A percentile compares a stretch with the other conserved stretches of the same genome.
Evolutionary conservation across 92 coral and sea anemone species (phyloP).

Genomic region (Palythoa grandiflora): DNA sequence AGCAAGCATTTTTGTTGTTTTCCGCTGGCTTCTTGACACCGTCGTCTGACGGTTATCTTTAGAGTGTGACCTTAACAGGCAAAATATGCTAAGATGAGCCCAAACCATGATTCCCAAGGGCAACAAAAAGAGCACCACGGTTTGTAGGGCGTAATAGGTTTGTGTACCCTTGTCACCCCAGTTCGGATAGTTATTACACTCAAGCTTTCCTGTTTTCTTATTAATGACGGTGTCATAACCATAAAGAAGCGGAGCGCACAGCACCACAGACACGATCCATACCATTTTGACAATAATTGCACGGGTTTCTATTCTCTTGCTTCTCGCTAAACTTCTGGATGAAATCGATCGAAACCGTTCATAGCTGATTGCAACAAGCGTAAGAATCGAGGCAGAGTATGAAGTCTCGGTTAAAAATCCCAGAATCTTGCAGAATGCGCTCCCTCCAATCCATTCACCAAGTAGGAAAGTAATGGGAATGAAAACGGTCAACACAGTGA

Average conservation of each 20-base stretch:
- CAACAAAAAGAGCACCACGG: conserved; percentile 71
- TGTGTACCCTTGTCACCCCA: conserved; percentile 88
- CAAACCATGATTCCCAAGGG: conserved; percentile 85
- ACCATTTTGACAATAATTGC: conserved; percentile 74
- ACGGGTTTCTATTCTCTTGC: conserved; percentile 74
- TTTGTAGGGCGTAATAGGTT: conserved; percentile 77
- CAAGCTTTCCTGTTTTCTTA: conserved; percentile 48
- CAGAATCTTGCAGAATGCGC: conserved; percentile 77
- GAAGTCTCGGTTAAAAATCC: conserved; percentile 82
- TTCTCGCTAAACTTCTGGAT: conserved; percentile 71
- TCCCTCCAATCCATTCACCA: conserved; percentile 81
- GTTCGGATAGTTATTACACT: conserved; percentile 68
- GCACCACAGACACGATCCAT: conserved; percentile 73
- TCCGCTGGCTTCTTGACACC: conserved; percentile 67
- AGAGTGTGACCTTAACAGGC: conserved; percentile 70
- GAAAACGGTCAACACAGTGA: conserved; percentile 71
- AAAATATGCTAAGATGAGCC: conserved; percentile 84
- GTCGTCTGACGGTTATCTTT: conserved; percentile 39
- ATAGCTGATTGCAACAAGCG: conserved; percentile 85
- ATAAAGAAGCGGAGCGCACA: conserved; percentile 79
- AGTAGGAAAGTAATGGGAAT: conserved; percentile 68
- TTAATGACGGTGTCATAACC: conserved; percentile 65
- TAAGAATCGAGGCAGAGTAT: conserved; percentile 82
- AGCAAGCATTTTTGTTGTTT: conserved; percentile 89
- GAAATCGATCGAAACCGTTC: conserved; percentile 81